These are phyloP conservation scores for Acrobasis repandana DNA, from an alignment of 2,888 invertebrate species.

Conservation along the genomic window DNA sequence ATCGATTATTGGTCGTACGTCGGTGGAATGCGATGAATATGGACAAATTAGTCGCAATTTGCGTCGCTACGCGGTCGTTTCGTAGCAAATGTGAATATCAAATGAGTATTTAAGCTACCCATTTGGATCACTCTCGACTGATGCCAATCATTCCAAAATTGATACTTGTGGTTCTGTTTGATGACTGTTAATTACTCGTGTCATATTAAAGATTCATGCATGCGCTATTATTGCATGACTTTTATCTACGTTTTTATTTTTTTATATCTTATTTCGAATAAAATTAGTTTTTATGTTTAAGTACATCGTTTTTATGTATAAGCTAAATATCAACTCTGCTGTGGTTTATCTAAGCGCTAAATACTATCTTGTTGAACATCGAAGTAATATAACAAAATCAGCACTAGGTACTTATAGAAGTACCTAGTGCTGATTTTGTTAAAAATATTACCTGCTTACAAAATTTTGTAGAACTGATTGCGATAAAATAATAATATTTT, in stretches of 20 bases:
- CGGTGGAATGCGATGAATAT: constrained; percentile 57
- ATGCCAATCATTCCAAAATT: constrained; percentile 73
- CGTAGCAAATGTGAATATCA: constrained; percentile 74
- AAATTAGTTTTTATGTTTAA: no score
- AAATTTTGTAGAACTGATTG: no score
- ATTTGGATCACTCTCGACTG: constrained; percentile 72
- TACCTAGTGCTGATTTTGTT: no score
- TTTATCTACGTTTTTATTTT: neutral
- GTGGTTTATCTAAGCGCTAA: no score
- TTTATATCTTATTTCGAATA: no score
- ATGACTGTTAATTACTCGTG: constrained; percentile 55
- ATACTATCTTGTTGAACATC: no score
- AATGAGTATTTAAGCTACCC: constrained; percentile 75
- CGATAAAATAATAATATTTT: no score
- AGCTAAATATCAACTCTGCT: no score
- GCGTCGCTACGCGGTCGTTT: constrained; percentile 54
- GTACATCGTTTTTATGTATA: neutral
- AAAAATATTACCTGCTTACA: no score
- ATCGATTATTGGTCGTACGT: constrained; percentile 31
- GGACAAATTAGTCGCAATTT: constrained; percentile 75
- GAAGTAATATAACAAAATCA: no score
- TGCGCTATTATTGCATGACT: constrained; percentile 34
- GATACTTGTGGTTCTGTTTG: constrained; percentile 63
- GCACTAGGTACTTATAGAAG: no score
- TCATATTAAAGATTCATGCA: constrained; percentile 26